Evolutionary conservation across 2,797 vertebrate species (phyloP), one percentile per base, ranked within the genome.

Genomic region (Macroramphosus scolopax): DNA sequence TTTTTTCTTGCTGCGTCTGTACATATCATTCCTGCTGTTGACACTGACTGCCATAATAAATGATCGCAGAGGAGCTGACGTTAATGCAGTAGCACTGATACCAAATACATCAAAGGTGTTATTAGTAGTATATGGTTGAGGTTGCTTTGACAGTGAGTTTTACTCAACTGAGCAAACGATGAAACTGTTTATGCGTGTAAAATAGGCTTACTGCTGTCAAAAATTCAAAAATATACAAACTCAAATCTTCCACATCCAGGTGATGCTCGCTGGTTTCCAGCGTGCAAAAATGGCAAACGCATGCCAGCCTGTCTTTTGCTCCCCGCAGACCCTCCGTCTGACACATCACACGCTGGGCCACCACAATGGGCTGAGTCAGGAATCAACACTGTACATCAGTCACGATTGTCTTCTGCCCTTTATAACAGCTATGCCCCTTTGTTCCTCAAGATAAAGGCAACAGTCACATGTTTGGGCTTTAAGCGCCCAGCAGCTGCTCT

Each of bases 361-460:
- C 76, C 73, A 89, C 83, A 88, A 88, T 84, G 78, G 80, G 34
- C 76, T 45, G 67, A 77, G 77, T 82, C 74, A 82, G 78, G 80
- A 88, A 82, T 81, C 81, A 78, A 70, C 85, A 84, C 87, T 87
- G 80, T 88, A 88, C 87, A 82, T 84, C 77, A 81, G 75, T 78
- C 74, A 63, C 60, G 17, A 88, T 89, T 88, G 85, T 87, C 84
- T 88, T 84, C 73, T 84, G 69, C 70, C 74, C 82, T 87, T 87
- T 84, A 80, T 68, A 84, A 86, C 82, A 78, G 81, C 75, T 69
- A 69, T 53, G 50, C 65, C 72, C 84, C 81, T 90, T 89, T 90
- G 89, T 90, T 86, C 74, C 48, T 48, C 66, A 30, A 79, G 75
- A 86, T 84, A 90, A 89, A 88, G 84, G 87, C 86, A 89, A 88